Conservation (phyloP, 1,140 invertebrate species). For the Trichomalopsis sarcophagae region DNA sequence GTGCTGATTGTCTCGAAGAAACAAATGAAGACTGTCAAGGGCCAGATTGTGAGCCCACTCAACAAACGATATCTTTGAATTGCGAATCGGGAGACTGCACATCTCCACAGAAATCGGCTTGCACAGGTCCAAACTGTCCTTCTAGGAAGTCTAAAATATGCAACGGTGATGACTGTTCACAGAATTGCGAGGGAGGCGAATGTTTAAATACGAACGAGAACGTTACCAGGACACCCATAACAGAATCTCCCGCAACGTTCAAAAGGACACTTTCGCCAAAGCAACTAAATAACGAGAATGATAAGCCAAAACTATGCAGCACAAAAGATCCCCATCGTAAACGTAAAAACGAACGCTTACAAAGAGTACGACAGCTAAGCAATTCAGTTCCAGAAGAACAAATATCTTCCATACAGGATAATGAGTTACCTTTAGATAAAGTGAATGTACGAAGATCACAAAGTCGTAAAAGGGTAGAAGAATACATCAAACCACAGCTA, state of each 20-base stretch:
- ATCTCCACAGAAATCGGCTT: background rate
- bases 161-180: background rate
- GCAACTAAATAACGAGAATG: background rate
- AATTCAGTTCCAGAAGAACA: background rate
- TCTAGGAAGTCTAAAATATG: background rate
- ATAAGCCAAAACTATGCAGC: background rate
- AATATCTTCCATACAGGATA: background rate
- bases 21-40: background rate
- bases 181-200: background rate
- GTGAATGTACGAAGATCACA: background rate
- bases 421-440: no score
- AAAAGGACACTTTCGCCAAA: no score
- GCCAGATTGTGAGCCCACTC: background rate
- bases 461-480: background rate
- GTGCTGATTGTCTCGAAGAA: background rate
- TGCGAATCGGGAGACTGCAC: no score
- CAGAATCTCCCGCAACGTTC: no score
- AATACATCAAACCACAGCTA: background rate
- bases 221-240: no score
- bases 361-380: constrained; percentile 12
- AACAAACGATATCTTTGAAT: background rate
- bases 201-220: background rate
- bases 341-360: background rate
- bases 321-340: background rate
- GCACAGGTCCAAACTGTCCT: background rate